Conservation (phyloP, 2,888 invertebrate species). For the Melikaiella ostensackeni region DNA sequence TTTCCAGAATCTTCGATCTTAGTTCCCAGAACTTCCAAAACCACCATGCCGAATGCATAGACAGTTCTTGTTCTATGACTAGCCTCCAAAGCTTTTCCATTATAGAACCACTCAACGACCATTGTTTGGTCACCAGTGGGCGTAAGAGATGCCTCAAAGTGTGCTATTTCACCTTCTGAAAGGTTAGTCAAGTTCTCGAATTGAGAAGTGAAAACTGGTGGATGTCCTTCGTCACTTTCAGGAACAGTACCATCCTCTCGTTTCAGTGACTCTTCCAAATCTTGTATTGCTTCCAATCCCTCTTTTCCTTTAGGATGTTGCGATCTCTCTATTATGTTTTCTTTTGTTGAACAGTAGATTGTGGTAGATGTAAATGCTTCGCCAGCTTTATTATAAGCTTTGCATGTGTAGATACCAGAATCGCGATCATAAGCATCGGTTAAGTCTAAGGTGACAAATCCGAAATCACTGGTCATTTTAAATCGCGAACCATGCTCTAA, state of each 20-base stretch:
- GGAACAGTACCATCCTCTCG: slow-evolving; percentile 83
- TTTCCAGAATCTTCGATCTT: slow-evolving; percentile 95
- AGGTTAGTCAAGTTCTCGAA: slow-evolving; percentile 90
- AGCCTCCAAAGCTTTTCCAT: slow-evolving; percentile 91
- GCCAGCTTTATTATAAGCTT: slow-evolving; percentile 91
- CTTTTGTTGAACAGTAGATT: slow-evolving; percentile 89
- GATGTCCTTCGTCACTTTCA: slow-evolving; percentile 88
- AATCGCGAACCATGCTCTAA: slow-evolving; percentile 93
- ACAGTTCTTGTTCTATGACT: slow-evolving; percentile 95
- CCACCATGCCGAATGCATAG: slow-evolving; percentile 98
- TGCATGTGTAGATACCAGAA: slow-evolving; percentile 95
- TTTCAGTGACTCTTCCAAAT: slow-evolving; percentile 91
- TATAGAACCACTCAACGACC: slow-evolving; percentile 97
- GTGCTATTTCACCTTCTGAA: slow-evolving; percentile 96
- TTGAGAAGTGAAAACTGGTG: slow-evolving; percentile 93
- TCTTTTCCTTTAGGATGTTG: slow-evolving; percentile 97
- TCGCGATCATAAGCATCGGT: slow-evolving; percentile 95
- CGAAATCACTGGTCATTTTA: slow-evolving; percentile 96
- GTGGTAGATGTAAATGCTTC: slow-evolving; percentile 96
- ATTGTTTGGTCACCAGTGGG: slow-evolving; percentile 96
- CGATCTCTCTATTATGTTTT: slow-evolving; percentile 90
- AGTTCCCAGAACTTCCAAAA: slow-evolving; percentile 96
- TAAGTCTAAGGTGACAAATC: slow-evolving; percentile 96
- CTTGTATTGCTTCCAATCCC: slow-evolving; percentile 93
- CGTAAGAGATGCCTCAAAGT: slow-evolving; percentile 97